Base-by-base conservation (phyloP, 2,797 vertebrate species). In the Enoplosus armatus region DNA sequence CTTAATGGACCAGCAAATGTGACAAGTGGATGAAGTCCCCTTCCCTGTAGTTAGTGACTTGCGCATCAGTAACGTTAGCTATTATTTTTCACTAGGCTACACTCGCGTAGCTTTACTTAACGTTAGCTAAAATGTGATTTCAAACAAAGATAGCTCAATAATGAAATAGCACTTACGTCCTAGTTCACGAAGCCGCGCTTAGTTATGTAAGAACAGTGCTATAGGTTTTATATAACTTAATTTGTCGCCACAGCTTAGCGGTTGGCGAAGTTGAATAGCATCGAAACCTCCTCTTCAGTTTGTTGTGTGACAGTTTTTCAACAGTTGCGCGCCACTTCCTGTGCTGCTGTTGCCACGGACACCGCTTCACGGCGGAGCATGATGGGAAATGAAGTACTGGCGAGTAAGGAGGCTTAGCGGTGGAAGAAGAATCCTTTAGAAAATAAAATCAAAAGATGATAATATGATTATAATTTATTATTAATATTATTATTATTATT, bases 261-360 rank as follows among this genome's bases (percentile, higher is more conserved):
- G 20, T 8, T 41, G 29, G 24, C 26, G 8, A 14, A 31, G 33
- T 6, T 37, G 4, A 33, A 24, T 0, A 1, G 10, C 3, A 1
- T 24, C 5, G 6, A 61, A 54, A 33, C 24, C 14, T 60, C 11
- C 8, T 24, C 35, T 20, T 55, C 26, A 1, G 71, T 41, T 75
- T 69, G 59, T 59, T 78, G 26, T 37, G 51, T 63, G 79, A 66
- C 67, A 69, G 27, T 67, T 90, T 90, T 90, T 86, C 58, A 90
- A 92, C 61, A 24, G 75, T 90, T 53, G 78, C 85, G 90, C 92
- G 92, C 82, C 89, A 94, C 93, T 92, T 94, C 90, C 90, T 85
- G 84, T 56, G 35, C 47, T 56, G 35, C 47, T 33, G 90, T 91
- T 87, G 72, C 88, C 48, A 89, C 67, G 86, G 89, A 84, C 83